Base-by-base conservation (phyloP, 2,797 vertebrate genomes). In the Enteromius treurensis region DNA sequence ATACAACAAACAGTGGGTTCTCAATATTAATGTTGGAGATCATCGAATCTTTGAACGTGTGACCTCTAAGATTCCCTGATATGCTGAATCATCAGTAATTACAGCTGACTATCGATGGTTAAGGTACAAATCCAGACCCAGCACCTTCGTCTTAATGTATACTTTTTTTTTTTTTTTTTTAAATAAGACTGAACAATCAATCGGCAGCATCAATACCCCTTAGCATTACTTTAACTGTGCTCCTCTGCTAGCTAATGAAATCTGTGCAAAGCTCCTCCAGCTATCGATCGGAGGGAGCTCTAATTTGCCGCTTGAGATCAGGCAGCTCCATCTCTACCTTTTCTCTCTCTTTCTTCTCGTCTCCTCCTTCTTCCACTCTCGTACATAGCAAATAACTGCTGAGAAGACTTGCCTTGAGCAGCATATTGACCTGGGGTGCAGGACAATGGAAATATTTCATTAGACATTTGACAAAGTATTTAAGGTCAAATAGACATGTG, bases 171-270 rank as follows among this genome's bases (percentile, higher is more conserved):
- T 1, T 2, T 23, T 23, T 53, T 68, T 94, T 93, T 93, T 93
- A 92, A 93, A 94, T 91, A 94, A 91, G 93, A 95, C 86, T 94
- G 93, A 95, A 95, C 95, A 96, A 95, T 96, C 96, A 95, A 95
- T 95, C 94, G 88, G 92, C 92, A 90, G 94, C 92, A 92, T 96
- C 95, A 89, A 95, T 97, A 95, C 91, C 93, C 89, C 91, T 96
- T 97, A 96, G 93, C 94, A 95, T 95, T 93, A 91, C 91, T 95
- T 96, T 95, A 95, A 94, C 93, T 60, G 88, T 89, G 88, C 88
- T 91, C 90, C 90, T 91, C 93, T 94, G 90, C 92, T 87, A 90
- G 93, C 94, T 95, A 96, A 96, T 96, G 94, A 93, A 97, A 96
- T 94, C 89, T 88, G 90, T 91, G 91, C 91, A 92, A 91, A 91